These are phyloP conservation scores for Pseudois nayaur DNA, from an alignment of 2,113 vertebrate genomes.

Conservation along the genomic window DNA sequence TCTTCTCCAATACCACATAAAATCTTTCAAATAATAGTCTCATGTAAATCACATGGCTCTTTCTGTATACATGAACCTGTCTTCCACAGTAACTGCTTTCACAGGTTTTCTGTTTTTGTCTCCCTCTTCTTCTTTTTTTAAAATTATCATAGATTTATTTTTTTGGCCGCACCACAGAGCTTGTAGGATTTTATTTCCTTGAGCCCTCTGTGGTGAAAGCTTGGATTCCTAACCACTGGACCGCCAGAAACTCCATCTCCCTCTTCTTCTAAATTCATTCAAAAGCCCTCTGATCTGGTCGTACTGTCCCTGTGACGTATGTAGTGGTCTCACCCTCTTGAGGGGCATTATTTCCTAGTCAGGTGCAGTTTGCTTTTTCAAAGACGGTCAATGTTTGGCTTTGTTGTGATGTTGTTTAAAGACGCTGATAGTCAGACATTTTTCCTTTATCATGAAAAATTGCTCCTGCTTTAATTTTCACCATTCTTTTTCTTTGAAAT, in stretches of 20 bases:
- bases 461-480: neutral
- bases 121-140: neutral
- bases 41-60: fast-evolving
- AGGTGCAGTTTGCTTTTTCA: neutral
- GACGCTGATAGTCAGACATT: neutral
- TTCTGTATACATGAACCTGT: neutral
- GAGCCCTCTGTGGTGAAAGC: neutral
- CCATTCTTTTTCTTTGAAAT: neutral
- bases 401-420: neutral
- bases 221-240: neutral
- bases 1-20: neutral
- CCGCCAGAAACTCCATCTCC: neutral
- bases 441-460: neutral
- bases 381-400: neutral
- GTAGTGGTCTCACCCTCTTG: neutral
- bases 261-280: neutral
- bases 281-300: neutral
- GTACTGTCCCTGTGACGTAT: neutral
- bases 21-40: neutral
- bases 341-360: neutral
- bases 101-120: neutral
- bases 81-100: neutral
- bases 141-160: neutral
- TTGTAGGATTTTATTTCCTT: neutral
- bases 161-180: neutral